Evolutionary conservation across 2,113 vertebrate genomes (phyloP).

Genomic region (Caranx melampygus): DNA sequence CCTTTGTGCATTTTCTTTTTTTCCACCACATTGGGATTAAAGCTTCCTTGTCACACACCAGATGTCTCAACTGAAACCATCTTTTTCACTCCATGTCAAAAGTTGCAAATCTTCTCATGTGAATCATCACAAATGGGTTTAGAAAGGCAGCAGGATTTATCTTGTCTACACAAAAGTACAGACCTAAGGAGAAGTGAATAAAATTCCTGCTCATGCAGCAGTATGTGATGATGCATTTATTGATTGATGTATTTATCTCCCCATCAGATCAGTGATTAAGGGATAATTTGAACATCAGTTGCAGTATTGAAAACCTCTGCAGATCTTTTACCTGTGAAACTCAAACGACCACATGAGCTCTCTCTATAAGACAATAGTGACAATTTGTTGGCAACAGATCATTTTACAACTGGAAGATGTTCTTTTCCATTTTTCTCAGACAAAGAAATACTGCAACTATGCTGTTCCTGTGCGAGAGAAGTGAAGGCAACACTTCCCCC

Average conservation of each 20-base stretch:
- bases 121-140: constrained; percentile 3
- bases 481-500: constrained; percentile 12
- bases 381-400: not conserved
- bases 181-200: not conserved
- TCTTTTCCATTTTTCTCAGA: not conserved
- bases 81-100: not conserved
- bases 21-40: not conserved
- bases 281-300: not conserved
- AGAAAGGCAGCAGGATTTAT: not conserved
- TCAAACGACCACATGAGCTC: not conserved
- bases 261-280: not conserved
- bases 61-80: not conserved
- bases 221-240: not conserved
- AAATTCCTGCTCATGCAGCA: not conserved
- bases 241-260: not conserved
- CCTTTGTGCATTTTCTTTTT: not conserved
- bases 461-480: constrained; percentile 19
- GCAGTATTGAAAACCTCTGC: not conserved
- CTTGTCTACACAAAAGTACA: not conserved
- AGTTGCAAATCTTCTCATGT: not conserved
- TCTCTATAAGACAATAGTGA: not conserved
- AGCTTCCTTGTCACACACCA: not conserved
- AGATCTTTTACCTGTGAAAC: not conserved
- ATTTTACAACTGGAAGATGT: not conserved
- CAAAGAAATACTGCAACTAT: not conserved